phyloP scores from a whole-genome alignment of 2,888 invertebrate genomes.

The Thymelicus lineola region DNA sequence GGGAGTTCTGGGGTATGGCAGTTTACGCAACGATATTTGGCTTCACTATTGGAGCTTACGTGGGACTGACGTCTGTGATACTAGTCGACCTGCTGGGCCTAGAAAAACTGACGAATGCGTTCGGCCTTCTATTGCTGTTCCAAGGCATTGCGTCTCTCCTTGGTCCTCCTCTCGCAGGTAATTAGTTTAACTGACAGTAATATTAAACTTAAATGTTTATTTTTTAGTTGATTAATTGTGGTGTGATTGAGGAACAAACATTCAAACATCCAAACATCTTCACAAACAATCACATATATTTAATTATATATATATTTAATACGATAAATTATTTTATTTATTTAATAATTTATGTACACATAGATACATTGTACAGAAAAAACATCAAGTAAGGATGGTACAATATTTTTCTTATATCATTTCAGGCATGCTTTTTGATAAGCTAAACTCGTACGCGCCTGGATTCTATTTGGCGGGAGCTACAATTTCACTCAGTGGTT shows the following conservation, averaged over 20 bases:
- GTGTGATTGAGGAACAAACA: too few relatives aligned
- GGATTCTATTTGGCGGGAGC: conserved; percentile 95
- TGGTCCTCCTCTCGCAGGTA: conserved; percentile 97
- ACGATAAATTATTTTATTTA: too few relatives aligned
- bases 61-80: conserved; percentile 98
- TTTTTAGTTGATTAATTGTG: too few relatives aligned
- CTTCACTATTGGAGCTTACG: conserved; percentile 97
- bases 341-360: too few relatives aligned
- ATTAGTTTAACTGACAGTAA: conserved; percentile 43
- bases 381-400: too few relatives aligned
- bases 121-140: conserved; percentile 95
- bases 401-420: conserved; percentile 41
- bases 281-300: too few relatives aligned
- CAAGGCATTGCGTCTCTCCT: conserved; percentile 97
- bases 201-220: too few relatives aligned
- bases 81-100: conserved; percentile 97
- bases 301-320: too few relatives aligned
- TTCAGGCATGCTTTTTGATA: conserved; percentile 94
- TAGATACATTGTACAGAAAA: too few relatives aligned
- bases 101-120: conserved; percentile 97
- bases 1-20: conserved; percentile 89
- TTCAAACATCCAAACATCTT: too few relatives aligned
- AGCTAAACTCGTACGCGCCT: conserved; percentile 90
- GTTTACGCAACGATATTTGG: conserved; percentile 93
- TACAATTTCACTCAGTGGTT: conserved; percentile 93